Percentiles rank a stretch among this genome's conserved stretches.
Conservation (phyloP, 2,797 vertebrate species). For the Scolopax bukidnonensis region DNA sequence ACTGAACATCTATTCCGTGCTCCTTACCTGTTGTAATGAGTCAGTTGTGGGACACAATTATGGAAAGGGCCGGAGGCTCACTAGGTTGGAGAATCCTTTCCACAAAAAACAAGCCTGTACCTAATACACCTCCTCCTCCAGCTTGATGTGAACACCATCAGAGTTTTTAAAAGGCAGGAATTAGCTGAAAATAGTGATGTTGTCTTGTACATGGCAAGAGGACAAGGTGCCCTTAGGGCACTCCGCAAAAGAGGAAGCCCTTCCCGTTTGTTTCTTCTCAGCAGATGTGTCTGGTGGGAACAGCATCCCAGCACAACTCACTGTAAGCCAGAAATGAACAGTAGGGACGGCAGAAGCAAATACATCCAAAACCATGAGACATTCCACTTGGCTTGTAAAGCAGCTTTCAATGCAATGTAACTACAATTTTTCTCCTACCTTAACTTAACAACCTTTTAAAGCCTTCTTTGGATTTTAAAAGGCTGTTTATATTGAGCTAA, state of each 20-base stretch:
- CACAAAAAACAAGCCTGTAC: neutral
- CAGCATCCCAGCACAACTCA: neutral
- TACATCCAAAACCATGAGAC: neutral
- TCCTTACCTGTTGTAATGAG: neutral
- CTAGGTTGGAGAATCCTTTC: accelerated
- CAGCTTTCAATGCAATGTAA: neutral
- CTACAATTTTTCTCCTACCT: neutral
- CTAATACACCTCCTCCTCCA: neutral
- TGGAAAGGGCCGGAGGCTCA: neutral
- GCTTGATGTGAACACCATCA: neutral
- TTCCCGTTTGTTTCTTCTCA: neutral
- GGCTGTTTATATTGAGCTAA: constrained; percentile 1
- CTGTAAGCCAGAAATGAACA: neutral
- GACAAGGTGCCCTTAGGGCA: neutral
- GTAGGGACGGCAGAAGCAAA: neutral
- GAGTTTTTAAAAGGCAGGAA: neutral
- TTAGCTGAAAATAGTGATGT: neutral
- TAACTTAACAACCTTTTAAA: constrained; percentile 28
- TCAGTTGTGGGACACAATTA: neutral
- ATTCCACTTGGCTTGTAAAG: neutral
- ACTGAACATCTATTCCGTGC: neutral
- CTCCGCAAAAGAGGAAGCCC: neutral
- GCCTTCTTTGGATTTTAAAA: constrained; percentile 9
- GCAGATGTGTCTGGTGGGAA: neutral
- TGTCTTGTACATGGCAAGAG: neutral